Base-by-base conservation (phyloP, 2,797 vertebrate genomes). In the Craterocephalus amniculus region DNA sequence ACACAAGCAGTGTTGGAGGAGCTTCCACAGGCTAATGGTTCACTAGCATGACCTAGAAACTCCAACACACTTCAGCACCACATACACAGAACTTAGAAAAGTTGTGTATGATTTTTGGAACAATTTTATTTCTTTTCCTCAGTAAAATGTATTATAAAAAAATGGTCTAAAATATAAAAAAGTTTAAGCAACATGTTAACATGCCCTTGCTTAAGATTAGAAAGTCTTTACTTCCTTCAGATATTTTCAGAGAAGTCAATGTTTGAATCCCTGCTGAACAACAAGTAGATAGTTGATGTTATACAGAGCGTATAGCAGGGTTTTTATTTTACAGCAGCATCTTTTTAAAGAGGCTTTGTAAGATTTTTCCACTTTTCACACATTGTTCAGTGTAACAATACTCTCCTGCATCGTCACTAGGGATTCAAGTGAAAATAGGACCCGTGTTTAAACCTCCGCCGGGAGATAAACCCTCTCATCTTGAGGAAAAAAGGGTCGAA, bases 1-100 rank as follows among this genome's bases (percentile, higher is more conserved):
- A 91, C 81, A 88, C 87, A 84, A 87, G 85, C 86, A 89, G 87
- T 81, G 80, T 80, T 75, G 63, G 52, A 66, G 67, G 62, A 75
- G 86, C 72, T 56, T 85, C 78, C 70, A 80, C 72, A 78, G 85
- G 84, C 84, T 87, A 90, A 91, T 87, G 80, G 78, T 85, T 91
- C 82, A 71, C 81, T 80, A 74, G 74, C 69, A 74, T 91, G 91
- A 91, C 91, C 88, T 89, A 91, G 83, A 92, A 92, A 92, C 83
- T 84, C 63, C 24, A 57, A 35, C 58, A 59, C 32, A 76, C 58
- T 52, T 69, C 49, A 36, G 49, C 64, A 43, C 22, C 55, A 62
- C 67, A 64, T 18, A 69, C 55, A 27, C 55, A 54, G 22, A 64
- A 38, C 83, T 69, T 38, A 16, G 10, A 49, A 64, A 76, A 63